These are phyloP conservation scores for Furnarius figulus DNA, from an alignment of 2,113 vertebrate genomes.

Conservation along the genomic window DNA sequence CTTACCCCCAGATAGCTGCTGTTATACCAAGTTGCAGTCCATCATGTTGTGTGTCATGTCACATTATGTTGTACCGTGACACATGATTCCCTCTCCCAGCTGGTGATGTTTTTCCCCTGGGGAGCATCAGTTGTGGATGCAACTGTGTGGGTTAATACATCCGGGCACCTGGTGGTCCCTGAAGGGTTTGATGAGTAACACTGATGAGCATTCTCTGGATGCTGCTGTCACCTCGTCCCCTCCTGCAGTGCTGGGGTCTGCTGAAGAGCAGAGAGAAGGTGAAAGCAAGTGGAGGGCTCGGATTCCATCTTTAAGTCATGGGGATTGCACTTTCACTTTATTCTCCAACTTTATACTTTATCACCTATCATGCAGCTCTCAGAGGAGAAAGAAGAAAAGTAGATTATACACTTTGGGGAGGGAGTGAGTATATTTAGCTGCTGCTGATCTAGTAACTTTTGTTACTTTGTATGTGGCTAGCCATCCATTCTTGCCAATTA, in stretches of 20 bases:
- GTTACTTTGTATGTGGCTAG: constrained; percentile 39
- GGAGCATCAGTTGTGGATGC: not conserved
- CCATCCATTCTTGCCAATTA: constrained; percentile 65
- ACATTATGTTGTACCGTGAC: not conserved
- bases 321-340: not conserved
- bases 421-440: constrained; percentile 32
- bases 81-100: not conserved
- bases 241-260: not conserved
- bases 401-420: not conserved
- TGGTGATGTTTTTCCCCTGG: not conserved
- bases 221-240: not conserved
- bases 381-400: not conserved
- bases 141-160: not conserved
- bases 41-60: accelerated
- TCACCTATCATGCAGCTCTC: not conserved
- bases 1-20: not conserved
- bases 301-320: not conserved
- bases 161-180: not conserved
- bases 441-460: constrained; percentile 51
- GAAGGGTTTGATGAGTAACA: not conserved
- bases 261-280: not conserved
- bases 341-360: not conserved
- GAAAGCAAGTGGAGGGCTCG: not conserved
- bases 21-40: not conserved
- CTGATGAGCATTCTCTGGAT: accelerated